Conservation (phyloP, 1,140 invertebrate species). For the Drosophila repleta region DNA sequence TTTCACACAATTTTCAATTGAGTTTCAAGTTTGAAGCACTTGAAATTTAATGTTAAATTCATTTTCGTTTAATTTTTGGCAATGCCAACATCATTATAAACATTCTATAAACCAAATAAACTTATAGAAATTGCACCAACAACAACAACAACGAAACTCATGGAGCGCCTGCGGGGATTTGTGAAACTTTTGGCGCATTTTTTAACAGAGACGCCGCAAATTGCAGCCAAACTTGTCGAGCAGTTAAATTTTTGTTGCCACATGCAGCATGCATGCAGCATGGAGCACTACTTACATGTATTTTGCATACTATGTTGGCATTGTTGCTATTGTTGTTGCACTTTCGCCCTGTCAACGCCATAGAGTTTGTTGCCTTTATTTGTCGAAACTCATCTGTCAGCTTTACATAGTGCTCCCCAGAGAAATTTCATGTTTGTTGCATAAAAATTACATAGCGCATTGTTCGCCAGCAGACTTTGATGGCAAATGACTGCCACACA, state of each 20-base stretch:
- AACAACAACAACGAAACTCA: conserved; percentile 10
- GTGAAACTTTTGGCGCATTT: conserved; percentile 39
- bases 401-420: conserved; percentile 78
- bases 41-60: conserved; percentile 19
- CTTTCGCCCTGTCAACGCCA: conserved; percentile 36
- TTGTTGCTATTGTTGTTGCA: conserved; percentile 28
- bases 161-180: conserved; percentile 35
- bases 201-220: conserved; percentile 52
- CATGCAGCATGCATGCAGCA: conserved; percentile 26
- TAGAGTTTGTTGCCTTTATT: conserved; percentile 47
- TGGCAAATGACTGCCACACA: conserved; percentile 61
- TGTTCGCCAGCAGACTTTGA: conserved; percentile 74
- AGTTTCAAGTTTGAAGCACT: not conserved
- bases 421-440: conserved; percentile 79
- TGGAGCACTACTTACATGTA: conserved; percentile 20
- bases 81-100: conserved; percentile 39
- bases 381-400: conserved; percentile 71
- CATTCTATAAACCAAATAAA: conserved; percentile 44
- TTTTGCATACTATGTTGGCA: conserved; percentile 34
- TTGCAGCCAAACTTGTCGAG: conserved; percentile 51
- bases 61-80: conserved; percentile 18
- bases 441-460: conserved; percentile 77
- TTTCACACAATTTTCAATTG: conserved; percentile 8
- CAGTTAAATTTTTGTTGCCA: conserved; percentile 48
- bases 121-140: conserved; percentile 30